These are phyloP conservation scores for Rattus norvegicus DNA, from an alignment of 2,113 vertebrate genomes.

Conservation along the genomic window GRCr8 NC_086024.1:116369001-116369500, in stretches of 20 bases:
- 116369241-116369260: not conserved
- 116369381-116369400: not conserved
- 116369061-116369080: not conserved
- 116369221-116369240: not conserved
- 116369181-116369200: not conserved
- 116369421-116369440: not conserved
- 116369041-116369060: not conserved
- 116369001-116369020: not conserved
- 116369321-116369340: not conserved
- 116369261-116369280: fast-evolving
- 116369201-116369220: not conserved
- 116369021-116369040: not conserved
- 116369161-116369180: not conserved
- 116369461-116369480: not conserved
- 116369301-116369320: not conserved
- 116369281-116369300: not conserved
- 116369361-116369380: not conserved
- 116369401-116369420: not conserved
- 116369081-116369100: too few relatives aligned
- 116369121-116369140: not conserved
- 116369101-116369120: not conserved
- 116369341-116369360: not conserved
- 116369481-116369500: not conserved
- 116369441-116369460: not conserved
- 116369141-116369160: not conserved